Conservation (phyloP, 2,113 vertebrate species). For the Pterocles gutturalis region DNA sequence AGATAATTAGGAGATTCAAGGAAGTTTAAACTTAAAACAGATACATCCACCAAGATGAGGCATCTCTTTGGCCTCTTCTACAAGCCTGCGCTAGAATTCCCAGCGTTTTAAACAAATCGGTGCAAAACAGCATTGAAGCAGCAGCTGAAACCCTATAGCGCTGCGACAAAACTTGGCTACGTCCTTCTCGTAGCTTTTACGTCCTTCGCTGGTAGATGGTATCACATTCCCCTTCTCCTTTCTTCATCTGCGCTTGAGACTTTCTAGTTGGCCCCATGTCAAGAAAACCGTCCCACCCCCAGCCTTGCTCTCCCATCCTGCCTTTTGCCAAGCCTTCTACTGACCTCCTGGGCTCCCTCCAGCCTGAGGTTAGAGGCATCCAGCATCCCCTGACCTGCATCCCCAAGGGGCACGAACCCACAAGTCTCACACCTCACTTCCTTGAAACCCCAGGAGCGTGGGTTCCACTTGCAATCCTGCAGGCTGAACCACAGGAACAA, state of each 20-base stretch:
- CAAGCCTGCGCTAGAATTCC: not conserved
- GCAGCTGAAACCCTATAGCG: constrained; percentile 34
- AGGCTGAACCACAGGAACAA: not conserved
- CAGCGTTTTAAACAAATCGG: not conserved
- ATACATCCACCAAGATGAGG: not conserved
- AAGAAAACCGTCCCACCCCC: not conserved
- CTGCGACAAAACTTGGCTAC: not conserved
- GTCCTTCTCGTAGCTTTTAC: not conserved
- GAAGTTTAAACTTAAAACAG: not conserved
- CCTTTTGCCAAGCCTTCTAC: not conserved
- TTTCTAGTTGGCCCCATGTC: not conserved
- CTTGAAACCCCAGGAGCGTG: rapidly evolving
- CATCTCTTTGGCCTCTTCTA: not conserved
- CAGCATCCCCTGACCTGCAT: not conserved
- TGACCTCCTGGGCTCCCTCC: not conserved
- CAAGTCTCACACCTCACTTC: not conserved
- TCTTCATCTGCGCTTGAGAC: not conserved
- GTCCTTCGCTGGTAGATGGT: not conserved
- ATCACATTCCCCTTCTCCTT: not conserved
- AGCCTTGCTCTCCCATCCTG: not conserved
- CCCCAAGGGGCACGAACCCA: not conserved
- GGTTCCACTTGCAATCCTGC: not conserved
- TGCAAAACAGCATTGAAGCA: not conserved
- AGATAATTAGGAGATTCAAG: not conserved
- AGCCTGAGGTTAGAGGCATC: not conserved